Conservation (phyloP, 1,140 invertebrate genomes). For the Drosophila parabipectinata region DNA sequence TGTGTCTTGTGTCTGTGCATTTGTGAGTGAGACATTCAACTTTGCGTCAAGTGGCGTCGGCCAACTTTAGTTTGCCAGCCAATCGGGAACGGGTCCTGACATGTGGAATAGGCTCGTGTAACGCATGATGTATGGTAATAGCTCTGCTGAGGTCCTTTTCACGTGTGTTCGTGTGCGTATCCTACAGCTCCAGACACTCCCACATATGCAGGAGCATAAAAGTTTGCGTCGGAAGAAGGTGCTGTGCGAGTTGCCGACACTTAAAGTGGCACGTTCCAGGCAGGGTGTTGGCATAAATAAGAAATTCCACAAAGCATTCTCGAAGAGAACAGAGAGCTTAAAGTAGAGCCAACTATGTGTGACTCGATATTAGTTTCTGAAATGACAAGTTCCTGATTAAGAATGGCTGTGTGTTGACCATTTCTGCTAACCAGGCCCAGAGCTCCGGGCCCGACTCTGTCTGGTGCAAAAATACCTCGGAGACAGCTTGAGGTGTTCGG, state of each 20-base stretch:
- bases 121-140: slow-evolving; percentile 80
- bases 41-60: slow-evolving; percentile 42
- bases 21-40: slow-evolving; percentile 64
- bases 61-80: slow-evolving; percentile 29
- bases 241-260: slow-evolving; percentile 44
- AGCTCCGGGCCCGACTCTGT: slow-evolving; percentile 30
- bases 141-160: slow-evolving; percentile 13
- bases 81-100: slow-evolving; percentile 54
- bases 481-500: slow-evolving; percentile 42
- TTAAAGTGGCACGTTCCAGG: slow-evolving; percentile 61
- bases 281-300: slow-evolving; percentile 38
- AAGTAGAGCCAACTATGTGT: not conserved
- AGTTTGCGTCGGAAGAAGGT: slow-evolving; percentile 30
- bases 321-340: slow-evolving; percentile 5
- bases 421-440: slow-evolving; percentile 3
- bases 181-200: slow-evolving; percentile 39
- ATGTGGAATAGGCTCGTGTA: slow-evolving; percentile 66
- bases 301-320: slow-evolving; percentile 15
- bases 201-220: slow-evolving; percentile 39
- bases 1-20: slow-evolving; percentile 20
- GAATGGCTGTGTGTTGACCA: slow-evolving; percentile 1
- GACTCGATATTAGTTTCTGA: not conserved
- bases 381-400: not conserved
- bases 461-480: slow-evolving; percentile 60
- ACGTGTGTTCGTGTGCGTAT: slow-evolving; percentile 5